phyloP scores from a whole-genome alignment of 2,888 invertebrate species.

The Leptarthrus brevirostris region DNA sequence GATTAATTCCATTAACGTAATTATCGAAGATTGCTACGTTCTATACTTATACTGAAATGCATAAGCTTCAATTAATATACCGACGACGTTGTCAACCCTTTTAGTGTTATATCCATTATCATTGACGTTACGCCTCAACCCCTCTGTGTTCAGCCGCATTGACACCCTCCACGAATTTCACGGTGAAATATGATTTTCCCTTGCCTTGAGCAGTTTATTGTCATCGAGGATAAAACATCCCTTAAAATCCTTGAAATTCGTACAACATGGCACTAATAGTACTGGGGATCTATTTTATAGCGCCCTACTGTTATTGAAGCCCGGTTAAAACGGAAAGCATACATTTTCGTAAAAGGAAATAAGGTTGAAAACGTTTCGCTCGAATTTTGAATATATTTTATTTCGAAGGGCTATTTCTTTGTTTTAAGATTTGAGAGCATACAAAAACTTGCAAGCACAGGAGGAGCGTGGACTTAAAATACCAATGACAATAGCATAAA shows the following conservation, averaged over 20 bases:
- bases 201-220: slow-evolving; percentile 45
- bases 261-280: slow-evolving; percentile 54
- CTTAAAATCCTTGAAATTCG: slow-evolving; percentile 52
- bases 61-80: slow-evolving; percentile 45
- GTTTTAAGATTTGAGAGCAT: too few relatives aligned
- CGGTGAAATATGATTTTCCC: slow-evolving; percentile 50
- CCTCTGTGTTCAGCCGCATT: slow-evolving; percentile 21
- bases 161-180: slow-evolving; percentile 38
- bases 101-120: slow-evolving; percentile 52
- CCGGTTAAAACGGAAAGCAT: slow-evolving; percentile 17
- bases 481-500: too few relatives aligned
- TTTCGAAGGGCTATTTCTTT: too few relatives aligned
- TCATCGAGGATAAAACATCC: slow-evolving; percentile 49
- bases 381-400: too few relatives aligned
- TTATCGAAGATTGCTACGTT: slow-evolving; percentile 63
- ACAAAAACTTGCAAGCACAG: too few relatives aligned
- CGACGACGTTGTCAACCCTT: slow-evolving; percentile 54
- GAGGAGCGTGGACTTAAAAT: too few relatives aligned
- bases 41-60: slow-evolving; percentile 22
- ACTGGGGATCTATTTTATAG: slow-evolving; percentile 34
- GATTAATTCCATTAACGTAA: slow-evolving; percentile 67
- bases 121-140: slow-evolving; percentile 44
- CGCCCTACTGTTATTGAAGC: not conserved
- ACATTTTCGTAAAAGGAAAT: slow-evolving; percentile 38
- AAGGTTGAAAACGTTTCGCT: not conserved